Conservation (phyloP, 1,140 invertebrate genomes). For the Trichoplusia ni region DNA sequence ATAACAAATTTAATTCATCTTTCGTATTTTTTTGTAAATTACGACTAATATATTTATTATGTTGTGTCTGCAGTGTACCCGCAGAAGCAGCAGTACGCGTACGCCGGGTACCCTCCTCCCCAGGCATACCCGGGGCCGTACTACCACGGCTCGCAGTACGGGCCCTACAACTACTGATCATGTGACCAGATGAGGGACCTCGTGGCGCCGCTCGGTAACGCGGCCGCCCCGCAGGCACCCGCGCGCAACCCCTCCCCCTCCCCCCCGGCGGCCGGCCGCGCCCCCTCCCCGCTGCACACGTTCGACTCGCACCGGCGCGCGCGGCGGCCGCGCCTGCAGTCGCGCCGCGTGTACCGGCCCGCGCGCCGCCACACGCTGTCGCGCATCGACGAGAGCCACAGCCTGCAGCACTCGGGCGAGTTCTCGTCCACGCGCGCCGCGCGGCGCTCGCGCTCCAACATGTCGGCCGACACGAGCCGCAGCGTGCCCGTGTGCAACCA, state of each 20-base stretch:
- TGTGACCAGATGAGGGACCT: conserved; percentile 77
- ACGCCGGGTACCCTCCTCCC: conserved; percentile 89
- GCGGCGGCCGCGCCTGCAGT: conserved; percentile 60
- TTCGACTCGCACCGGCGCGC: conserved; percentile 69
- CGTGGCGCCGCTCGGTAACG: conserved; percentile 66
- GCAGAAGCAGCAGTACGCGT: conserved; percentile 95
- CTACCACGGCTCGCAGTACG: conserved; percentile 95
- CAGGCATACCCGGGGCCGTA: conserved; percentile 93
- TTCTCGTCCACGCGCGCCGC: conserved; percentile 65
- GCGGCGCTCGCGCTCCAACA: conserved; percentile 60
- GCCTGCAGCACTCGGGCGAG: conserved; percentile 63
- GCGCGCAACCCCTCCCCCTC: conserved; percentile 62
- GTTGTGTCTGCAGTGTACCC: conserved; percentile 95
- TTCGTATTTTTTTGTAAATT: conserved; percentile 45
- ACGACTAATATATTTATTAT: too few relatives aligned
- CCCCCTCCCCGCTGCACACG: conserved; percentile 50
- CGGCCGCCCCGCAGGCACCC: conserved; percentile 72
- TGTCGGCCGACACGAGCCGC: conserved; percentile 70
- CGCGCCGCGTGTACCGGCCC: conserved; percentile 66
- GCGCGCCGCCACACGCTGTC: conserved; percentile 68
- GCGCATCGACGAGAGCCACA: conserved; percentile 73
- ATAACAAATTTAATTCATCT: conserved; percentile 38
- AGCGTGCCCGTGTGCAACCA: conserved; percentile 72
- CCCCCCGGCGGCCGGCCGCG: conserved; percentile 42
- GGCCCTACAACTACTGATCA: conserved; percentile 93